phyloP scores from a whole-genome alignment of 2,888 invertebrate genomes.

The Hypomecis atomaria region DNA sequence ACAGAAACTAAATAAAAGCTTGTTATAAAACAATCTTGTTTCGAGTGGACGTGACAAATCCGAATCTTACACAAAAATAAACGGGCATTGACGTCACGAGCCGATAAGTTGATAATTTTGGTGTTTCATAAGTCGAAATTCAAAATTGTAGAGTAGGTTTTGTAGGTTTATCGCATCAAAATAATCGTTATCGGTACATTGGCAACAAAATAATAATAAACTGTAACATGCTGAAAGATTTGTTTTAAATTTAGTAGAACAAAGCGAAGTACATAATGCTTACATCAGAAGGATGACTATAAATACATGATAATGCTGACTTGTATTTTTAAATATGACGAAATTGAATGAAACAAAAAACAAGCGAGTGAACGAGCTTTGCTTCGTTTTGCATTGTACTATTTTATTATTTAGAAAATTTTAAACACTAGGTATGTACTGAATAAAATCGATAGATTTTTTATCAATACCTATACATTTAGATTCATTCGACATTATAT shows the following conservation, averaged over 20 bases:
- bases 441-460: no score
- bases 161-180: conserved; percentile 43
- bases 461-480: no score
- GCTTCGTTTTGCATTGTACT: no score
- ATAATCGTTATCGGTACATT: conserved; percentile 38
- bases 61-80: conserved; percentile 47
- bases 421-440: no score
- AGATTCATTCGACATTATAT: no score
- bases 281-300: no score
- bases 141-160: conserved; percentile 22
- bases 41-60: conserved; percentile 29
- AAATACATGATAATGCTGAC: no score
- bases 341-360: no score
- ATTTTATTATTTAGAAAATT: no score
- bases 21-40: conserved; percentile 26
- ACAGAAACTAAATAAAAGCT: no score
- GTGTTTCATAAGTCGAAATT: conserved; percentile 43
- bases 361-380: no score
- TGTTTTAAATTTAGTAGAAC: not conserved
- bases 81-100: conserved; percentile 49
- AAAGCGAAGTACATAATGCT: not conserved
- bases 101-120: conserved; percentile 45
- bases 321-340: no score
- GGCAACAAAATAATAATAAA: conserved; percentile 23
- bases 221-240: not conserved